Conservation (phyloP, 2,888 invertebrate species). For the Drosophila kokeensis region DNA sequence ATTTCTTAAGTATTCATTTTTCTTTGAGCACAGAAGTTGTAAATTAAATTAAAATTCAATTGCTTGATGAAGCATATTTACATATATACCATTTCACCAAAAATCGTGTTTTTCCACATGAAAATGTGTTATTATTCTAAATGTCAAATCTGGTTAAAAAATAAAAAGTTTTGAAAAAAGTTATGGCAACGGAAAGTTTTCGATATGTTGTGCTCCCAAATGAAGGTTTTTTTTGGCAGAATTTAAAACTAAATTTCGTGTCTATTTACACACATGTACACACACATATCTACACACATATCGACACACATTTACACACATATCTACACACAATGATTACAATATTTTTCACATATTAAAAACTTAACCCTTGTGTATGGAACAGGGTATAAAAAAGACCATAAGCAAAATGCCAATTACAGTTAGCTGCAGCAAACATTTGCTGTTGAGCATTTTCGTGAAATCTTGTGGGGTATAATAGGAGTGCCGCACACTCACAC, state of each 20-base stretch:
- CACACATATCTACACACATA: neutral
- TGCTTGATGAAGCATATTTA: neutral
- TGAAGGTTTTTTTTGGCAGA: fast-evolving
- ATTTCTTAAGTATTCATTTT: fast-evolving
- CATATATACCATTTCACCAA: neutral
- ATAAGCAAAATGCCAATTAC: slow-evolving; percentile 48
- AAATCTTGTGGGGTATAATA: neutral
- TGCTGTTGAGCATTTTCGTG: neutral
- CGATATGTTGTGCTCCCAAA: neutral
- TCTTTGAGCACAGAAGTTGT: neutral
- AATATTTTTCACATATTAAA: neutral
- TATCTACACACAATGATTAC: neutral
- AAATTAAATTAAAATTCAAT: neutral
- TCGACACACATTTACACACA: neutral
- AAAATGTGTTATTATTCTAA: neutral
- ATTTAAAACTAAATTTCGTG: neutral
- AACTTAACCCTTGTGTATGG: neutral
- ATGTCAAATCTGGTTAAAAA: neutral
- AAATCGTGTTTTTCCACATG: neutral
- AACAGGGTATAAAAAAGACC: slow-evolving; percentile 32
- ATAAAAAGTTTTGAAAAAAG: neutral
- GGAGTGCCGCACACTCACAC: slow-evolving; percentile 12
- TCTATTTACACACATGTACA: neutral
- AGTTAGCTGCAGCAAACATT: slow-evolving; percentile 37
- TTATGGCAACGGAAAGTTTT: neutral